These are phyloP conservation scores for Sparidentex hasta DNA, from an alignment of 2,797 vertebrate species.

Conservation along the genomic window DNA sequence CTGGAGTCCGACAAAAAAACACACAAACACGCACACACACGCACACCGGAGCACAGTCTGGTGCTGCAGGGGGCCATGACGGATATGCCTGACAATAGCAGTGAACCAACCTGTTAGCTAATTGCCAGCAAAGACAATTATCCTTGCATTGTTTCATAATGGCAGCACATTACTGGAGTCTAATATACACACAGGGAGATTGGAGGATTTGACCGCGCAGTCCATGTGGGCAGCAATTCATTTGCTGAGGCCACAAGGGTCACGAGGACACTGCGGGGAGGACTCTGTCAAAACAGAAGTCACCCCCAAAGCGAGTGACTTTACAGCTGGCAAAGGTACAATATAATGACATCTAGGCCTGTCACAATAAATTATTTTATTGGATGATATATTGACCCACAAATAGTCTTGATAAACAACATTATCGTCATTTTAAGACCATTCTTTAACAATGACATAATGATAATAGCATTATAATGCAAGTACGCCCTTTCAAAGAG, in stretches of 20 bases:
- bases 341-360: not conserved
- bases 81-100: conserved; percentile 95
- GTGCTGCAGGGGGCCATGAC: conserved; percentile 89
- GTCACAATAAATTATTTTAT: no score
- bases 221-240: conserved; percentile 91
- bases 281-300: conserved; percentile 89
- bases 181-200: conserved; percentile 97
- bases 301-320: conserved; percentile 61
- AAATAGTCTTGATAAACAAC: no score
- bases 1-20: conserved; percentile 72
- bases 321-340: conserved; percentile 23
- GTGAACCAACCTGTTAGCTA: conserved; percentile 98
- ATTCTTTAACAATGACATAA: no score
- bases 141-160: conserved; percentile 96
- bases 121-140: conserved; percentile 99
- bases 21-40: conserved; percentile 65
- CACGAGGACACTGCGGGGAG: conserved; percentile 80
- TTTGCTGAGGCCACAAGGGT: conserved; percentile 91
- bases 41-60: conserved; percentile 74
- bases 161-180: conserved; percentile 96
- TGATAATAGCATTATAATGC: no score
- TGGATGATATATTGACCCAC: no score
- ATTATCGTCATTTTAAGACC: no score
- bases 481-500: no score
- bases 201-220: conserved; percentile 90